Evolutionary conservation across 2,113 vertebrate species (phyloP).

Genomic region (Chionodraco myersi): DNA sequence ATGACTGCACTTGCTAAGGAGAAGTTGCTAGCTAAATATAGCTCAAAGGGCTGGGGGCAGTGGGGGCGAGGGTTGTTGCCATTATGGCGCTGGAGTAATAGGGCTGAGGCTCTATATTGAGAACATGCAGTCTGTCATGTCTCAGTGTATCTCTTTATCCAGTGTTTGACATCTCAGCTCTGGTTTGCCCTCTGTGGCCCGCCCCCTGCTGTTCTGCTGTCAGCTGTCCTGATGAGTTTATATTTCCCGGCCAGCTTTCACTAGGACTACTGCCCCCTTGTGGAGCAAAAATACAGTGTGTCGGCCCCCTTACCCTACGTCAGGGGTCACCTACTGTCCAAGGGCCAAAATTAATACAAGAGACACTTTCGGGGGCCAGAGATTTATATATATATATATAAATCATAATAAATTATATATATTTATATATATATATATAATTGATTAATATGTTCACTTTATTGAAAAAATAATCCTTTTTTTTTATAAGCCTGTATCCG

Average conservation of each 20-base stretch:
- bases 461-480: too few species aligned
- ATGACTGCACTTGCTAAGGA: slow-evolving; percentile 43
- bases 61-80: slow-evolving; percentile 59
- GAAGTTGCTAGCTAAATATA: slow-evolving; percentile 73
- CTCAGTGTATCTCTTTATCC: slow-evolving; percentile 76
- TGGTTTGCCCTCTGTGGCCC: slow-evolving; percentile 74
- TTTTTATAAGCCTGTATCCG: too few species aligned
- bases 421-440: too few species aligned
- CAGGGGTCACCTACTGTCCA: background rate
- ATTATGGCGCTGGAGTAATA: slow-evolving; percentile 61
- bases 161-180: slow-evolving; percentile 74
- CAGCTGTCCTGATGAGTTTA: slow-evolving; percentile 72
- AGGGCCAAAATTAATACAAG: too few species aligned
- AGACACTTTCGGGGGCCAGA: too few species aligned
- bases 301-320: slow-evolving; percentile 28
- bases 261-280: slow-evolving; percentile 75
- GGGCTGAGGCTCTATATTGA: slow-evolving; percentile 78
- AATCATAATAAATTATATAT: too few species aligned
- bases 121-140: slow-evolving; percentile 81
- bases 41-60: slow-evolving; percentile 36
- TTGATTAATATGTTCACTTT: too few species aligned
- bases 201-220: slow-evolving; percentile 64
- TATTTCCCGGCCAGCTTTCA: slow-evolving; percentile 65
- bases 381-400: too few species aligned
- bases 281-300: slow-evolving; percentile 49